Evolutionary conservation across 2,797 vertebrate species (phyloP), one percentile per base, ranked within the genome.

Genomic region (Eulemur albifrons): DNA sequence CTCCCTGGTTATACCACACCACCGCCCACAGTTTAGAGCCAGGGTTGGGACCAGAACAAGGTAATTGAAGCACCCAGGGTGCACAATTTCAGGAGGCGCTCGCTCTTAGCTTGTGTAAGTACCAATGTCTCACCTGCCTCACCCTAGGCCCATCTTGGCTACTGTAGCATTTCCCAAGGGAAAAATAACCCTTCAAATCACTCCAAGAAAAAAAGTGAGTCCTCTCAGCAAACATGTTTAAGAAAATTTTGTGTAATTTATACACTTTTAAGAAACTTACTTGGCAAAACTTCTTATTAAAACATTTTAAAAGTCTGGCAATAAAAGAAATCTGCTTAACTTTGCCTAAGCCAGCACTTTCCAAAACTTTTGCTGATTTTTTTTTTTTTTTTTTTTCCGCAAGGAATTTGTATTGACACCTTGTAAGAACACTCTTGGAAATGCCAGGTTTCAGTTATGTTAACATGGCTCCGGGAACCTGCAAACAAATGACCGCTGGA

Each of bases 31-130:
- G 23, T 50, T 48, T 30, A 43, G 14, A 77, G 4, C 14, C 6
- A 92, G 63, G 25, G 12, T 69, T 14, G 3, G 25, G 12, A 30
- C 0, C 1, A 38, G 17, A 20, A 23, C 5, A 12, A 57, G n/a
- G 2, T 2, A 3, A 45, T 5, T 27, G 48, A 67, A 32, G 8
- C 6, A 2, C 0, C 2, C 9, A 4, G 3, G 5, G 4, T 23
- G 21, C 30, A 6, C 6, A 10, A 2, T 20, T 30, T 13, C 38
- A 48, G 25, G 50, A 35, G 5, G 23, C 0, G 3, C 13, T 82
- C 0, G 1, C 18, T 76, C 6, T 7, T 18, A 40, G 5, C 5
- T 3, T 27, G 5, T 75, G 2, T 25, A 59, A 32, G 30, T 14
- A 7, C 38, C 21, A 2, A 4, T 5, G 15, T 18, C 63, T 48